These are phyloP conservation scores for Semibalanus balanoides DNA, from an alignment of 1,140 invertebrate genomes.

Conservation along the genomic window DNA sequence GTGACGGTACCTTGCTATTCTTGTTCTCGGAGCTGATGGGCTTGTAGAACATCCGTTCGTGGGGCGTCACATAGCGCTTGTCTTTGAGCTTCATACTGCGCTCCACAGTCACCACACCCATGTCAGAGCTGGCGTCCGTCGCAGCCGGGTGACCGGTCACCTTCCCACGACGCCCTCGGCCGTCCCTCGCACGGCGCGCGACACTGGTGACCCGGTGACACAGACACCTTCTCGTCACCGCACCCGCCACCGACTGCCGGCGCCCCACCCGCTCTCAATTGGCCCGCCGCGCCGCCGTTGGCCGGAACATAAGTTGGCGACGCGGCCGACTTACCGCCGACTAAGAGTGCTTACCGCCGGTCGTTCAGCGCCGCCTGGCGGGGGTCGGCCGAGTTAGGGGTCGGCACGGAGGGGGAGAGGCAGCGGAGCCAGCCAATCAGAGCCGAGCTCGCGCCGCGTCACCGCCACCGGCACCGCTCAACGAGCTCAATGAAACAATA, in stretches of 20 bases:
- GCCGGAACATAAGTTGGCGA: background rate
- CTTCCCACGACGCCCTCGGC: too few relatives aligned
- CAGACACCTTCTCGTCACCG: background rate
- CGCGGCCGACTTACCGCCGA: too few relatives aligned
- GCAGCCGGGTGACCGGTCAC: too few relatives aligned
- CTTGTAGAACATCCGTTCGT: background rate
- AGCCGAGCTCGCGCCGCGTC: too few relatives aligned
- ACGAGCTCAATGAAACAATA: slow-evolving; percentile 2
- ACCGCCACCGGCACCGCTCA: background rate
- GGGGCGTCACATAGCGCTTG: background rate
- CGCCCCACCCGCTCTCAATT: background rate
- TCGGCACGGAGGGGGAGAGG: too few relatives aligned
- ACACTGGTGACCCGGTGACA: background rate
- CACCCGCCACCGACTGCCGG: background rate
- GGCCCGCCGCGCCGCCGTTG: background rate
- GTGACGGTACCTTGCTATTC: background rate
- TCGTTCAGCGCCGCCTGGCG: too few relatives aligned
- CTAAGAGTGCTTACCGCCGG: too few relatives aligned
- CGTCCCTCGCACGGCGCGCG: too few relatives aligned
- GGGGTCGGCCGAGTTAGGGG: too few relatives aligned
- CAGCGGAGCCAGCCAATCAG: background rate
- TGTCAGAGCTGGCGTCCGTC: background rate
- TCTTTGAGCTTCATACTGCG: background rate
- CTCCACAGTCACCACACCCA: background rate
- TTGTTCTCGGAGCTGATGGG: background rate